phyloP scores from a whole-genome alignment of 2,113 vertebrate genomes.

The Pionites leucogaster region DNA sequence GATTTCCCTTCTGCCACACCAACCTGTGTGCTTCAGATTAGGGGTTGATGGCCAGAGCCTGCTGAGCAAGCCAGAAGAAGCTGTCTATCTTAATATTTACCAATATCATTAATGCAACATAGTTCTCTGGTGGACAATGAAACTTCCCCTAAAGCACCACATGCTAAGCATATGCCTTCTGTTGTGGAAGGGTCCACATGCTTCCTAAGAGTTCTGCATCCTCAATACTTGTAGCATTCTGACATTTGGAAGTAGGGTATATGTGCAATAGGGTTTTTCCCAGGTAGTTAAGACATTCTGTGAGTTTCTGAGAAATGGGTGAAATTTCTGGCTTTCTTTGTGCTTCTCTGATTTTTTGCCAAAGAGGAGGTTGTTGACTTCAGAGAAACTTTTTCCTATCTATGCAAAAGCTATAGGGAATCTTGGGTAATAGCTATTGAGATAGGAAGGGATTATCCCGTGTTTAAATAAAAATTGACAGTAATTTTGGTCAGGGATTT shows the following conservation, averaged over 20 bases:
- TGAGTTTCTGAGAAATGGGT: neutral
- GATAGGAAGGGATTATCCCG: neutral
- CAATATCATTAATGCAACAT: neutral
- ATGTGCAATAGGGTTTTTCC: neutral
- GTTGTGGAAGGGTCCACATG: neutral
- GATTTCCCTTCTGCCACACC: neutral
- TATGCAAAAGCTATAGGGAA: neutral
- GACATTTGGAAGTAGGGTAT: neutral
- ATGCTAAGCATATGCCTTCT: neutral
- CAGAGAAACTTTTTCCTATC: neutral
- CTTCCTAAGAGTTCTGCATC: neutral
- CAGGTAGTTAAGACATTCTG: neutral
- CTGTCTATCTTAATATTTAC: neutral
- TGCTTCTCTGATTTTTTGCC: neutral
- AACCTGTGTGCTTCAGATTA: neutral
- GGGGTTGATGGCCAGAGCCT: neutral
- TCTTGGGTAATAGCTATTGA: neutral
- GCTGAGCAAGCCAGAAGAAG: neutral
- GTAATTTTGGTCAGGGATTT: neutral
- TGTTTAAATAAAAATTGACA: neutral
- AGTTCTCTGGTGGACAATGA: accelerated
- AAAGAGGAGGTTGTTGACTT: neutral
- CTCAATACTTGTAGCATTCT: neutral
- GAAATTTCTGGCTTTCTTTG: neutral
- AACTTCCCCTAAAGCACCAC: neutral